Evolutionary conservation across 1,140 invertebrate genomes (phyloP).

Genomic region (Ips nitidus): DNA sequence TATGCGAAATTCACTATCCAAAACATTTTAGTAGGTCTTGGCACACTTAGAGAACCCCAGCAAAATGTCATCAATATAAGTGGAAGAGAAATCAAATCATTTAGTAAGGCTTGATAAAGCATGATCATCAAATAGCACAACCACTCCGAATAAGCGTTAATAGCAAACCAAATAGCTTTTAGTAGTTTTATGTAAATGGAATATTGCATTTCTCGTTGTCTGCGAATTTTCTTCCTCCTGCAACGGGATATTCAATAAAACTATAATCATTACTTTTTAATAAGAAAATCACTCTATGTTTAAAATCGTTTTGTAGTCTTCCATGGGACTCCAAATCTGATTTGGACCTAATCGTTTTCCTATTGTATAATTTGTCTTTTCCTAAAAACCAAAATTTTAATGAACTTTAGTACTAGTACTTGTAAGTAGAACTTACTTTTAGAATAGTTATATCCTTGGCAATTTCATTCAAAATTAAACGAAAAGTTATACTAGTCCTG

Average conservation of each 20-base stretch:
- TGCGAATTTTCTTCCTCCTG: background rate
- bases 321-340: conserved; percentile 20
- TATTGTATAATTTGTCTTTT: conserved; percentile 13
- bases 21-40: conserved; percentile 27
- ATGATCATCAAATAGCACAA: conserved; percentile 26
- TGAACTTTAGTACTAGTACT: background rate
- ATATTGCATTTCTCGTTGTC: background rate
- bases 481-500: background rate
- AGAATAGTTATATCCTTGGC: conserved; percentile 5
- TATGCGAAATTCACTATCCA: conserved; percentile 22
- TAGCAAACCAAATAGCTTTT: conserved; percentile 4
- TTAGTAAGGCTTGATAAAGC: conserved; percentile 1
- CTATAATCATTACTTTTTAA: background rate
- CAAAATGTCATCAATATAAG: conserved; percentile 23
- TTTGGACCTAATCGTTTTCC: conserved; percentile 7
- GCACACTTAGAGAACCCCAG: conserved; percentile 25
- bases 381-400: conserved; percentile 7
- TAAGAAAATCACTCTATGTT: background rate
- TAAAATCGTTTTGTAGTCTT: background rate
- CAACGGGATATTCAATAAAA: background rate
- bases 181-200: conserved; percentile 28
- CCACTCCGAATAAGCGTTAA: conserved; percentile 22
- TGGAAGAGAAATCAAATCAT: conserved; percentile 20
- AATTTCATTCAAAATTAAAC: conserved; percentile 14
- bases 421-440: conserved; percentile 13